Percentiles rank a stretch among this genome's conserved stretches.
Evolutionary conservation across 2,113 vertebrate species (phyloP).

Genomic region (Triplophysa dalaica): DNA sequence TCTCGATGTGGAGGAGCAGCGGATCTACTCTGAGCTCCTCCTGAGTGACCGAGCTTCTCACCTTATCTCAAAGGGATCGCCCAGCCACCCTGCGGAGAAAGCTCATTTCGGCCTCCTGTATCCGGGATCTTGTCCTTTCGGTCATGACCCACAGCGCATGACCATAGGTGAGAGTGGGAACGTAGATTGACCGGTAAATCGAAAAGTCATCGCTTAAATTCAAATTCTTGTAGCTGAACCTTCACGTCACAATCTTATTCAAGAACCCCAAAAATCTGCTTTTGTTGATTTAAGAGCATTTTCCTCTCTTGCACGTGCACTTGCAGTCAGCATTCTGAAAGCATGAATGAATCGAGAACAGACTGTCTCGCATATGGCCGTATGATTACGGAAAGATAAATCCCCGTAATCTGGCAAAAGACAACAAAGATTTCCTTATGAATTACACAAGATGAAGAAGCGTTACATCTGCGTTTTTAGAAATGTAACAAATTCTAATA

Average conservation of each 20-base stretch:
- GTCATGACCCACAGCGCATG: too few species aligned
- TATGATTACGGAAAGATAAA: constrained; percentile 19
- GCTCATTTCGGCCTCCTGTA: too few species aligned
- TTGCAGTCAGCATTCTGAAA: background rate
- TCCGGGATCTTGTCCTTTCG: too few species aligned
- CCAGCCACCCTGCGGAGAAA: too few species aligned
- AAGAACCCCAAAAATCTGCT: background rate
- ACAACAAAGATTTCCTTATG: constrained; percentile 15
- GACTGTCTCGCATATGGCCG: constrained; percentile 18
- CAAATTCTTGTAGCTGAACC: too few species aligned
- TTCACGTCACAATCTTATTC: background rate
- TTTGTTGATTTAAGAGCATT: background rate
- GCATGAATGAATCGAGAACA: constrained; percentile 1
- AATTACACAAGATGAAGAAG: background rate
- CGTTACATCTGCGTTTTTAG: background rate
- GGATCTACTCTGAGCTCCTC: too few species aligned
- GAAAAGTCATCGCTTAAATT: too few species aligned
- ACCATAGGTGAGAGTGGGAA: too few species aligned
- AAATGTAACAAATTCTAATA: background rate
- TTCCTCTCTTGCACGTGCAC: background rate
- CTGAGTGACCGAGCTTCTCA: too few species aligned
- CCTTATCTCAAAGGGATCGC: too few species aligned
- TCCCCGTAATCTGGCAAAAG: constrained; percentile 1
- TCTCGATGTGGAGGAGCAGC: too few species aligned
- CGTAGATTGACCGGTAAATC: too few species aligned